Percentiles rank a stretch among this genome's conserved stretches.
These are phyloP conservation scores for Lemur catta DNA, from an alignment of 2,797 vertebrate species.

Conservation along the genomic window DNA sequence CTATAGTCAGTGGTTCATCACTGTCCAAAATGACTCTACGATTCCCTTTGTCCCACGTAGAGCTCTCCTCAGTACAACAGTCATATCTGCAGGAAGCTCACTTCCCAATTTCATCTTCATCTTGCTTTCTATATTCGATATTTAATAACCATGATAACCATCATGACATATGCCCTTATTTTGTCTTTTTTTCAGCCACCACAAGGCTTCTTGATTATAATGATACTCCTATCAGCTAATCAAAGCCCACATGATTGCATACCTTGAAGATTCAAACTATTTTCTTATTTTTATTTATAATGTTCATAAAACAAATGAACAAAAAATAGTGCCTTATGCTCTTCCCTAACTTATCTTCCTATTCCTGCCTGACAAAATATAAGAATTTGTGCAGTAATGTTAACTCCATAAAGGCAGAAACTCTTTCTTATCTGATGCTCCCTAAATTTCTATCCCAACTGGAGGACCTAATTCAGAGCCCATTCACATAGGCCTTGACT, in stretches of 20 bases:
- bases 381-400: not conserved
- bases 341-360: not conserved
- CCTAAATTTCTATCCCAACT: not conserved
- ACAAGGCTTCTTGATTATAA: not conserved
- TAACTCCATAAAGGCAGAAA: not conserved
- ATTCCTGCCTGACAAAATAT: not conserved
- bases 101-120: not conserved
- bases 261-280: not conserved
- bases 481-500: not conserved
- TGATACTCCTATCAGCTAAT: not conserved
- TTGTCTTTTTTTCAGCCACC: not conserved
- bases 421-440: not conserved
- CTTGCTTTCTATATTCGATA: not conserved
- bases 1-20: not conserved
- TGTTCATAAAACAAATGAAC: not conserved
- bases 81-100: not conserved
- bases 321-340: not conserved
- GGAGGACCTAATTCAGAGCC: not conserved
- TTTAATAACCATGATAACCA: not conserved
- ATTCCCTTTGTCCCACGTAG: not conserved
- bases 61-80: not conserved
- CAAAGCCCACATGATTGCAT: not conserved
- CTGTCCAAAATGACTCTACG: not conserved
- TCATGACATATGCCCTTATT: not conserved
- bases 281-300: not conserved